Base-by-base conservation (phyloP, 2,888 invertebrate species). In the Gnatocerus cornutus region DNA sequence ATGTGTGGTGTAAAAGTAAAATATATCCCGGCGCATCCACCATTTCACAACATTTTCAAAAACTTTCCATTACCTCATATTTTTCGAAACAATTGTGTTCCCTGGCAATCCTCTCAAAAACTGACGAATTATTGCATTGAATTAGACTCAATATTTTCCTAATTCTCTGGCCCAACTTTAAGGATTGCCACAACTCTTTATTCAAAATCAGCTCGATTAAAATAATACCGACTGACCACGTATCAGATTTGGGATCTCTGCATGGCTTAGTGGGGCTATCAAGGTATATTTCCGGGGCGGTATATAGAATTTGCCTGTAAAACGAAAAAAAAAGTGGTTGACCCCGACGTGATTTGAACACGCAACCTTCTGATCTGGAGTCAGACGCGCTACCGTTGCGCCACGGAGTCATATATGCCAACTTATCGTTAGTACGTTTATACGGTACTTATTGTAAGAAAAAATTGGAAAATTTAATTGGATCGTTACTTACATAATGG, bases 331-430 rank as follows among this genome's bases (percentile, higher is more conserved):
- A 81, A 78, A 82, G 78, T 58, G 10, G 76, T 84, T 93, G 94
- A 94, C 93, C 94, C 93, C 93, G 93, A 94, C 93, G 94, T 94
- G 94, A 94, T 93, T 94, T 93, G 94, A 95, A 95, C 94, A 94
- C 94, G 94, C 94, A 95, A 93, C 94, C 94, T 95, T 95, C 94
- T 94, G 95, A 95, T 94, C 95, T 95, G 95, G 94, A 95, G 94
- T 95, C 94, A 94, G 94, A 94, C 94, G 94, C 95, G 94, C 94
- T 95, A 95, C 95, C 95, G 93, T 95, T 95, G 94, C 94, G 94
- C 94, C 94, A 94, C 94, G 93, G 92, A 92, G 93, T 93, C 93
- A 64, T 10, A 53, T 46, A 10, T 12, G 8, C 29, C 4, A 37
- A 16, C 4, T 12, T 10, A 3, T 43, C 43, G 0, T 10, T 8